Evolutionary conservation across 2,113 vertebrate genomes (phyloP).

Genomic region (Smithornis capensis): DNA sequence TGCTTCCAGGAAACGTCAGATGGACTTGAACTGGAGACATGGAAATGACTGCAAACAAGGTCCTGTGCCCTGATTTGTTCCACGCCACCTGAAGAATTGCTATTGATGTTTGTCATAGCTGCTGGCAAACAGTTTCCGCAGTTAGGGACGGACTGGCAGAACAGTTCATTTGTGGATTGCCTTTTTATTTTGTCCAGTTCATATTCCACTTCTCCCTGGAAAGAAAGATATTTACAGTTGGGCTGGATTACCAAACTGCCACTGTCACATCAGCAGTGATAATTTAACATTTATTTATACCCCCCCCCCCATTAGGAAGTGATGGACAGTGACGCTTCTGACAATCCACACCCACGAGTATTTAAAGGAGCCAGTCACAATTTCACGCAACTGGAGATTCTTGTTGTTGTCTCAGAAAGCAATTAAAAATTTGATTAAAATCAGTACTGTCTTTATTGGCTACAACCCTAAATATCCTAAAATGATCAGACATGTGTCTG

Average conservation of each 20-base stretch:
- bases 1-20: not conserved
- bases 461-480: constrained; percentile 66
- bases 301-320: not conserved
- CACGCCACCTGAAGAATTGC: not conserved
- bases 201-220: not conserved
- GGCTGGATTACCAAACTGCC: not conserved
- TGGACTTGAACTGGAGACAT: not conserved
- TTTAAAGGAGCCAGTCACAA: constrained; percentile 58
- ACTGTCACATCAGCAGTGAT: not conserved
- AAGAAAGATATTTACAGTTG: not conserved
- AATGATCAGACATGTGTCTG: constrained; percentile 65
- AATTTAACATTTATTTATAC: constrained; percentile 56
- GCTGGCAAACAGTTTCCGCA: not conserved
- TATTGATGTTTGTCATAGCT: not conserved
- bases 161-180: not conserved
- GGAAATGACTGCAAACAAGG: not conserved
- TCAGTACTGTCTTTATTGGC: constrained; percentile 57
- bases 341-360: not conserved
- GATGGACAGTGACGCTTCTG: constrained; percentile 28
- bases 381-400: constrained; percentile 2
- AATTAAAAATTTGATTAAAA: constrained; percentile 70
- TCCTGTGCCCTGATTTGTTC: not conserved
- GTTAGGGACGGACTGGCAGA: not conserved
- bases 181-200: not conserved
- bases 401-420: constrained; percentile 63